These are phyloP conservation scores for Pristionchus maxplancki DNA, from an alignment of 2,888 invertebrate genomes.

Conservation along the genomic window DNA sequence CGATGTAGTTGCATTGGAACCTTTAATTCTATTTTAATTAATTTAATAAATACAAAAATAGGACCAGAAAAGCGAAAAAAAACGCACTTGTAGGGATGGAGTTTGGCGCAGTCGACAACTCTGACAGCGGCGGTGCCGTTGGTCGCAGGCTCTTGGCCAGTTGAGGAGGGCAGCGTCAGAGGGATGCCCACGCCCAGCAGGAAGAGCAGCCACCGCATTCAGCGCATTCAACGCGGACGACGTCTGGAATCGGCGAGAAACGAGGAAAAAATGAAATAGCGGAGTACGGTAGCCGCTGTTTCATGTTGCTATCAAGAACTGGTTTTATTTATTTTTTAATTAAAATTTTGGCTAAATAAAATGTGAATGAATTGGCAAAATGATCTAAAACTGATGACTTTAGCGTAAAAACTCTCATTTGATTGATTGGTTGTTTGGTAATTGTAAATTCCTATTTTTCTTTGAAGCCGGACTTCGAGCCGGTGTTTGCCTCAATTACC, in stretches of 20 bases:
- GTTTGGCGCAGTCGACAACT: conserved; percentile 22
- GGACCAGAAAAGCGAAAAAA: neutral
- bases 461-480: too few relatives aligned
- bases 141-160: neutral
- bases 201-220: conserved; percentile 9
- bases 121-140: neutral
- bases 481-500: too few relatives aligned
- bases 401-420: too few relatives aligned
- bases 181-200: neutral
- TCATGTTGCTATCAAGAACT: neutral
- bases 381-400: too few relatives aligned
- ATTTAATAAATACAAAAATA: neutral
- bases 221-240: conserved; percentile 11
- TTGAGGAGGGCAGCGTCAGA: neutral
- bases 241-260: neutral
- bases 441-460: too few relatives aligned
- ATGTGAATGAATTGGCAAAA: too few relatives aligned
- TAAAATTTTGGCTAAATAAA: too few relatives aligned
- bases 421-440: too few relatives aligned
- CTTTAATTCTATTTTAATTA: conserved; percentile 55
- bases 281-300: conserved; percentile 10
- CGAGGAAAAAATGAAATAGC: neutral
- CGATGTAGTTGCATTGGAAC: conserved; percentile 58
- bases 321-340: neutral
- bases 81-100: conserved; percentile 28